A percentile compares a stretch with the other conserved stretches of the same genome.
Conservation (phyloP, 2,797 vertebrate genomes). For the Sebastes paucispinis region DNA sequence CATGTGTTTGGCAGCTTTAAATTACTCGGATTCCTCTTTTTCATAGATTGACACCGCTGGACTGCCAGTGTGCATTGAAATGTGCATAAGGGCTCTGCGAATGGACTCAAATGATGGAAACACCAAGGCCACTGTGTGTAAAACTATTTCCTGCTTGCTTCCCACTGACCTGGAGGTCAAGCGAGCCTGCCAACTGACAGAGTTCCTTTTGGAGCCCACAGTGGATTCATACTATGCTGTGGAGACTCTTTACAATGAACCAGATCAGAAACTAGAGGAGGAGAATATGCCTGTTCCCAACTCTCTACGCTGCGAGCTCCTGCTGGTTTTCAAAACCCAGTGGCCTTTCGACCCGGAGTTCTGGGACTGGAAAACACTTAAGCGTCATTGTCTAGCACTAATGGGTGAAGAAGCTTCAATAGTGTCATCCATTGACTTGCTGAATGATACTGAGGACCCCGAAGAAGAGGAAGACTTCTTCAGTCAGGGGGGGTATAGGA, state of each 20-base stretch:
- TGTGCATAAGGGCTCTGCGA: constrained; percentile 92
- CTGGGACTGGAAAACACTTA: constrained; percentile 99
- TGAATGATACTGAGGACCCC: constrained; percentile 91
- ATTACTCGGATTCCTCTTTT: not conserved
- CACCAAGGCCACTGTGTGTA: constrained; percentile 95
- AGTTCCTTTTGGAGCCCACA: constrained; percentile 96
- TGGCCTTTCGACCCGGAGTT: constrained; percentile 99
- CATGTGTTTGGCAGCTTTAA: not conserved
- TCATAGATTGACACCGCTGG: constrained; percentile 85
- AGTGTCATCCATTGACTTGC: constrained; percentile 95
- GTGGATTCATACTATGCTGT: constrained; percentile 97
- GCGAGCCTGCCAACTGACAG: constrained; percentile 95
- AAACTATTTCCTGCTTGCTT: constrained; percentile 96
- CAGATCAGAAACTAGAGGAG: constrained; percentile 96
- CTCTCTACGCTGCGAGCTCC: constrained; percentile 94
- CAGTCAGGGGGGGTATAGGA: constrained; percentile 78
- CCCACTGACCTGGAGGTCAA: constrained; percentile 95
- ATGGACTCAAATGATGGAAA: constrained; percentile 90
- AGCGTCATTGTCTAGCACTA: constrained; percentile 93
- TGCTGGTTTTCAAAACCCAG: constrained; percentile 96
- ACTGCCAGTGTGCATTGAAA: constrained; percentile 91
- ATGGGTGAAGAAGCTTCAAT: constrained; percentile 99
- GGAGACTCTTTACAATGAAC: constrained; percentile 96
- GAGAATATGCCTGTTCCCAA: constrained; percentile 95
- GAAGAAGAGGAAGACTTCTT: constrained; percentile 85